A percentile compares a stretch with the other conserved stretches of the same genome.
Evolutionary conservation across 2,888 invertebrate species (phyloP).

Genomic region (Didymodactylos carnosus): DNA sequence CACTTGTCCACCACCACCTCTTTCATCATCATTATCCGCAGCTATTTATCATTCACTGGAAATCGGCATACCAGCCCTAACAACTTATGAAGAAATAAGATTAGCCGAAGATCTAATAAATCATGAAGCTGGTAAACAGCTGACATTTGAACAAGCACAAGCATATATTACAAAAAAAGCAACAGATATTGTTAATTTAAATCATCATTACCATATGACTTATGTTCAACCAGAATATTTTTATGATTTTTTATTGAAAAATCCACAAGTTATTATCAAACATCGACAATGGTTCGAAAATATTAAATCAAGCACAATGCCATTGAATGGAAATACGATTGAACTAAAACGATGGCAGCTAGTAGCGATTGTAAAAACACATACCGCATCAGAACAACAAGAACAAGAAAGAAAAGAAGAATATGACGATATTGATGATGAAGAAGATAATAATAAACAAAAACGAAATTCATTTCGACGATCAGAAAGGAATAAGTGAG

Average conservation of each 20-base stretch:
- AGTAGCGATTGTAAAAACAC: neutral
- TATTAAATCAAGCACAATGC: neutral
- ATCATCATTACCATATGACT: neutral
- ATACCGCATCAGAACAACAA: neutral
- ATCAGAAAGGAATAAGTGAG: no score
- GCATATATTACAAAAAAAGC: neutral
- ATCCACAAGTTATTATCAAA: neutral
- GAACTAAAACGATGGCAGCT: neutral
- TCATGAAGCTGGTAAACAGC: neutral
- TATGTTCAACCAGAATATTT: neutral
- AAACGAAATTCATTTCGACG: no score
- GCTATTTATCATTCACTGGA: neutral
- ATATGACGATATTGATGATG: no score
- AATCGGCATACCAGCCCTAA: neutral
- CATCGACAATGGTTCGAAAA: neutral
- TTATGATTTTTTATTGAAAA: neutral
- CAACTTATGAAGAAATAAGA: neutral
- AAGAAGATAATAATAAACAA: no score
- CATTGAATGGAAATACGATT: neutral
- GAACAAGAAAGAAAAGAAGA: no score
- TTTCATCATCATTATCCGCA: neutral
- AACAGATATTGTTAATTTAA: neutral
- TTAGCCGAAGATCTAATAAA: neutral
- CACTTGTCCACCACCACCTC: neutral
- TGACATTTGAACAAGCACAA: neutral